Evolutionary conservation across 92 coral and sea anemone species (phyloP).

Genomic region (Actinernus sp.): DNA sequence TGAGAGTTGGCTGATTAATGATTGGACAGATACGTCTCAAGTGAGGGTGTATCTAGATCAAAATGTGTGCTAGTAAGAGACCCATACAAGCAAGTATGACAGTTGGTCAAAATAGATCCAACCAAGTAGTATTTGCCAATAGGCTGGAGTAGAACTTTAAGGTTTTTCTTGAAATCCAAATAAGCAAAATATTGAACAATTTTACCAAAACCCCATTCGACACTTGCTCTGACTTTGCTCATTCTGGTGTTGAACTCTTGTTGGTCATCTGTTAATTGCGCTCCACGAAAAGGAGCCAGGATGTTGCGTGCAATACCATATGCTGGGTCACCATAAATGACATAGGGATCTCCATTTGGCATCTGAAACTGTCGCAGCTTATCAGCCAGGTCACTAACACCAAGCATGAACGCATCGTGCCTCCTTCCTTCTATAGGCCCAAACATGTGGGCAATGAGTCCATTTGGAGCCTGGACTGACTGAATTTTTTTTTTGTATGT

Average conservation of each 20-base stretch:
- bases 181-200: too few relatives aligned
- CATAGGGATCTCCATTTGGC: constrained; percentile 80
- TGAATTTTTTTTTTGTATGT: constrained; percentile 10
- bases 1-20: too few relatives aligned
- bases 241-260: constrained; percentile 57
- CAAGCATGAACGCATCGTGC: too few relatives aligned
- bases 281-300: constrained; percentile 68
- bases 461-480: constrained; percentile 79
- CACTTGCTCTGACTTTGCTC: too few relatives aligned
- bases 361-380: constrained; percentile 38
- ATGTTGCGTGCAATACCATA: constrained; percentile 50
- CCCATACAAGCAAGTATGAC: too few relatives aligned
- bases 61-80: constrained; percentile 51
- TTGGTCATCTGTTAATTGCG: constrained; percentile 42
- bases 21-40: constrained; percentile 53
- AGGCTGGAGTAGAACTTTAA: constrained; percentile 74
- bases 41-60: constrained; percentile 60
- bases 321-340: too few relatives aligned
- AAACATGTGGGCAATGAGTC: constrained; percentile 71
- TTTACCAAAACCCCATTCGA: too few relatives aligned
- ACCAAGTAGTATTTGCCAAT: constrained; percentile 69
- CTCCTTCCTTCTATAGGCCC: too few relatives aligned
- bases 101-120: constrained; percentile 37
- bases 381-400: constrained; percentile 54
- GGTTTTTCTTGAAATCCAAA: too few relatives aligned